phyloP scores from a whole-genome alignment of 2,113 vertebrate genomes.

The Petaurus breviceps region DNA sequence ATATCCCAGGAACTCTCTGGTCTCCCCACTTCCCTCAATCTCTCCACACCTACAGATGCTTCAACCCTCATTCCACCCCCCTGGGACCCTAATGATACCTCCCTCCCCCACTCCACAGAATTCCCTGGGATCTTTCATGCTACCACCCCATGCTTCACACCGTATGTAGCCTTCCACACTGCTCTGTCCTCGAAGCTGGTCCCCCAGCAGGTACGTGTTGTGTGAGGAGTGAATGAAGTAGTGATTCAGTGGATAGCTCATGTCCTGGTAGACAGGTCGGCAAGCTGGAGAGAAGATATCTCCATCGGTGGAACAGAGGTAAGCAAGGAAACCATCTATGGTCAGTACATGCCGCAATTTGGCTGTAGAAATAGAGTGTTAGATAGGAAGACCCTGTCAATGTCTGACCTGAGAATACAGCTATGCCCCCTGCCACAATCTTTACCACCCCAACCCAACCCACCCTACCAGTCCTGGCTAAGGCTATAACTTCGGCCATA shows the following conservation, averaged over 20 bases:
- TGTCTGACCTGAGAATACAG: background rate
- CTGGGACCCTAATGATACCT: background rate
- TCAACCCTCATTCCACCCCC: background rate
- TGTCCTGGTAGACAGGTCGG: conserved; percentile 89
- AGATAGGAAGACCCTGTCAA: background rate
- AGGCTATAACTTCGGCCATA: background rate
- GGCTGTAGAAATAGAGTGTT: conserved; percentile 79
- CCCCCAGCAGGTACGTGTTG: conserved; percentile 96
- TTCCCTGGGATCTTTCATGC: background rate
- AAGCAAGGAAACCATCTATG: conserved; percentile 93
- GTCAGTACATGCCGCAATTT: conserved; percentile 90
- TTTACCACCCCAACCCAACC: no score
- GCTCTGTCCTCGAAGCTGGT: conserved; percentile 95
- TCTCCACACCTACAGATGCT: background rate
- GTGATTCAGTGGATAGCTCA: conserved; percentile 92
- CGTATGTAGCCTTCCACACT: conserved; percentile 97
- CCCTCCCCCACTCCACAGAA: background rate
- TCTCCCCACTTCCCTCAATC: background rate
- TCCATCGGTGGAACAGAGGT: conserved; percentile 92
- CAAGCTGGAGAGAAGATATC: conserved; percentile 90
- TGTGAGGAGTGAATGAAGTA: conserved; percentile 97
- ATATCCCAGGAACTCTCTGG: background rate
- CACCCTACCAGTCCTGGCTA: background rate
- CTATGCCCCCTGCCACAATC: background rate
- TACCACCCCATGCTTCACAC: conserved; percentile 77